Conservation (phyloP, 2,797 vertebrate species). For the Eleutherodactylus coqui region DNA sequence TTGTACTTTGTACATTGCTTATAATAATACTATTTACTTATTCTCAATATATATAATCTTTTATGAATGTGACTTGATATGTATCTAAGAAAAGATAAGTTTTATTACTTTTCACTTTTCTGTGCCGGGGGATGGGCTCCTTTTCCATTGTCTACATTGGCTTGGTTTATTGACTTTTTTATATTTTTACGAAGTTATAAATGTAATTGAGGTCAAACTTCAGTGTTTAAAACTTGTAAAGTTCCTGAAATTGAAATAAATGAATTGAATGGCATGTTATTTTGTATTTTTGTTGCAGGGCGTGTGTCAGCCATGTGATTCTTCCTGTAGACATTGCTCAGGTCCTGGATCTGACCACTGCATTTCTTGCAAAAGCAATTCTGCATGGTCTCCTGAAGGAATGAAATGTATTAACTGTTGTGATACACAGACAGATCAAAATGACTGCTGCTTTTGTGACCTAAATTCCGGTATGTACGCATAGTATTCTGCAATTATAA, state of each 20-base stretch:
- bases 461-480: slow-evolving; percentile 73
- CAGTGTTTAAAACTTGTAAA: too few species aligned
- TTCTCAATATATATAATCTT: too few species aligned
- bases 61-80: too few species aligned
- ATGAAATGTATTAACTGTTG: slow-evolving; percentile 79
- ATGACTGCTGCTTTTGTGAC: slow-evolving; percentile 79
- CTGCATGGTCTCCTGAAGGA: slow-evolving; percentile 76
- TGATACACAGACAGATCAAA: slow-evolving; percentile 66
- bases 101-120: not conserved
- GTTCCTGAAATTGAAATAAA: not conserved
- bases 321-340: slow-evolving; percentile 77
- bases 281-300: slow-evolving; percentile 66
- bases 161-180: not conserved
- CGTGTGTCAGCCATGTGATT: slow-evolving; percentile 75
- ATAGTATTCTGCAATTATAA: not conserved
- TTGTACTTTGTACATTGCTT: too few species aligned
- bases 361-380: slow-evolving; percentile 75
- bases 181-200: too few species aligned
- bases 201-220: too few species aligned
- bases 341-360: slow-evolving; percentile 77
- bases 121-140: not conserved
- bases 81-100: too few species aligned
- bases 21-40: too few species aligned
- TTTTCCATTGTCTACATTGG: not conserved
- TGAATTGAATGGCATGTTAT: not conserved